Evolutionary conservation across 1,140 invertebrate species (phyloP), one percentile per base, ranked within the genome.

Genomic region (Himalopsyche phryganea): DNA sequence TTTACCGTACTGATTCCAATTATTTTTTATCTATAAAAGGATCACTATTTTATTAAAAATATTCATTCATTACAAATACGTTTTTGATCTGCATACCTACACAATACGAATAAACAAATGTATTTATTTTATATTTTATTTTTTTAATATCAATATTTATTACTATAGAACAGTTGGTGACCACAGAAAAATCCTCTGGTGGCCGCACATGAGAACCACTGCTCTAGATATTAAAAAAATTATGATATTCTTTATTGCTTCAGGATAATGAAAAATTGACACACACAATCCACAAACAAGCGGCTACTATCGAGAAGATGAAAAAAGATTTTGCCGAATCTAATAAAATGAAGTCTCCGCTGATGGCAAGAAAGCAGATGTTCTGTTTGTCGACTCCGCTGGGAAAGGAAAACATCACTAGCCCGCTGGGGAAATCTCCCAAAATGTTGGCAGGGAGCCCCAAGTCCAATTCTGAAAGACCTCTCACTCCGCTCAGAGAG

Each of bases 211-310:
- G n/a, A n/a, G n/a, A n/a, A n/a, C n/a, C n/a, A n/a, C n/a, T n/a
- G n/a, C n/a, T n/a, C n/a, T n/a, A n/a, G n/a, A n/a, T n/a, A n/a
- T n/a, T n/a, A n/a, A n/a, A n/a, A n/a, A n/a, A n/a, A n/a, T n/a
- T n/a, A n/a, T n/a, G n/a, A n/a, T n/a, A 28, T 28, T 23, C 14
- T n/a, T 51, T n/a, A n/a, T 58, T 18, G 10, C 58, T 54, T 6
- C 23, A 63, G 61, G 56, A 63, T 56, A 63, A 62, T 38, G 55
- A 62, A 44, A 62, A 46, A 15, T 19, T 58, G 9, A 18, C 40
- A 1, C 44, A 54, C n/a, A 54, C 44, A 9, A 9, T 63, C 10
- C 56, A 59, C 41, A 63, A 56, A 13, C 56, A 63, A 40, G 33
- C 28, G 9, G 14, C 48, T 1, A 17, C 42, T 0, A 63, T 63